Evolutionary conservation across 1,140 invertebrate genomes (phyloP).

Genomic region (Helicoverpa armigera): DNA sequence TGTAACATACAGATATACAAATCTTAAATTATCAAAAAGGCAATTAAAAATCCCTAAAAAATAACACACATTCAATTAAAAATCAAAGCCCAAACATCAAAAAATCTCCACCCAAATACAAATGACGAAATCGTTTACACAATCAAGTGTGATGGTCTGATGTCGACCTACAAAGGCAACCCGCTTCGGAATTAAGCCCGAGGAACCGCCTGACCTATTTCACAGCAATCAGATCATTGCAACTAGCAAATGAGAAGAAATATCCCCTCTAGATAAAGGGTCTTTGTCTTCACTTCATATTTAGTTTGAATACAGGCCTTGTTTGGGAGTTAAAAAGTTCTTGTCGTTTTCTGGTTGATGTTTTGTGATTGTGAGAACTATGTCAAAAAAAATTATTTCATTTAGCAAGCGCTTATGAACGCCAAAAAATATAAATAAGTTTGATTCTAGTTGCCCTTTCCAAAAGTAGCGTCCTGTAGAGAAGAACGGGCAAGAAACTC

Average conservation of each 20-base stretch:
- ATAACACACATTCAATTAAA: no score
- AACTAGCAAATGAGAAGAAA: conserved; percentile 9
- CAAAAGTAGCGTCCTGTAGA: no score
- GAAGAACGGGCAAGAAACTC: no score
- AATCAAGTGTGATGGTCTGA: neutral
- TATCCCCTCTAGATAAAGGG: neutral
- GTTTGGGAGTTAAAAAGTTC: neutral
- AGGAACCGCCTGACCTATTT: neutral
- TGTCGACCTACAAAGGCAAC: neutral
- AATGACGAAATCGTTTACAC: neutral
- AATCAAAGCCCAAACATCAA: neutral
- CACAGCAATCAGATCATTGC: neutral
- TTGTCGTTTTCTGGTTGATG: no score
- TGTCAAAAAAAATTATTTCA: no score
- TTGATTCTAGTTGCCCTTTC: no score
- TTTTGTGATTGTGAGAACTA: no score
- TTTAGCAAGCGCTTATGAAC: no score
- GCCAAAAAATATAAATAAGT: no score
- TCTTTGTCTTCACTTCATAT: neutral
- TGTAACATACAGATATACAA: no score
- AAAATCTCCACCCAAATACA: neutral
- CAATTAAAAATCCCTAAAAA: no score
- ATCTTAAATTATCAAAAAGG: no score
- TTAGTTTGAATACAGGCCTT: neutral
- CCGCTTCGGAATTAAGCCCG: neutral